A percentile compares a stretch with the other conserved stretches of the same genome.
Evolutionary conservation across 2,888 invertebrate genomes (phyloP).

Genomic region (Drosophila mimica): DNA sequence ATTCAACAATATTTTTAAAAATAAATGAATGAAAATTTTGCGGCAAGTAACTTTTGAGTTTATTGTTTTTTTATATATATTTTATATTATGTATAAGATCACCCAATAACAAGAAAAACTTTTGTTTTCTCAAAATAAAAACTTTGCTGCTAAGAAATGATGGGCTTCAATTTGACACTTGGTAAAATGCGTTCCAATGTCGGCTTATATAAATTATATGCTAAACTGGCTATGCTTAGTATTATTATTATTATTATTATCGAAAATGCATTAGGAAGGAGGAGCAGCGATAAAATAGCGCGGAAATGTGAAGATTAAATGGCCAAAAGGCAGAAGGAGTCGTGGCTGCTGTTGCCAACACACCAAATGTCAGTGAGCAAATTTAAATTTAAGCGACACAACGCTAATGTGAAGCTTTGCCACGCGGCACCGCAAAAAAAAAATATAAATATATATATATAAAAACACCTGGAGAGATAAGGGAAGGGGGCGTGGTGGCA

Average conservation of each 20-base stretch:
- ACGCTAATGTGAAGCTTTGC: constrained; percentile 60
- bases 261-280: constrained; percentile 64
- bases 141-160: neutral
- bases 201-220: constrained; percentile 2
- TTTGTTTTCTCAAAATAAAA: neutral
- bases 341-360: constrained; percentile 33
- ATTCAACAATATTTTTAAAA: neutral
- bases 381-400: constrained; percentile 76
- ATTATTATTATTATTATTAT: constrained; percentile 58
- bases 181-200: neutral
- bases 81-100: no score
- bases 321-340: constrained; percentile 27
- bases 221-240: constrained; percentile 29
- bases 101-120: no score
- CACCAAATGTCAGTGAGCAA: constrained; percentile 64
- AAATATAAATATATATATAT: neutral
- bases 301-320: constrained; percentile 51
- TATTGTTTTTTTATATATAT: neutral
- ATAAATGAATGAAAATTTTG: neutral
- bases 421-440: constrained; percentile 23
- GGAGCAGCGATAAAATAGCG: constrained; percentile 47
- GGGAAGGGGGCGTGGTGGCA: neutral
- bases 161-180: neutral
- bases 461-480: neutral
- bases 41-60: neutral